Base-by-base conservation (phyloP, 2,888 invertebrate species). In the Geophilus truncorum region DNA sequence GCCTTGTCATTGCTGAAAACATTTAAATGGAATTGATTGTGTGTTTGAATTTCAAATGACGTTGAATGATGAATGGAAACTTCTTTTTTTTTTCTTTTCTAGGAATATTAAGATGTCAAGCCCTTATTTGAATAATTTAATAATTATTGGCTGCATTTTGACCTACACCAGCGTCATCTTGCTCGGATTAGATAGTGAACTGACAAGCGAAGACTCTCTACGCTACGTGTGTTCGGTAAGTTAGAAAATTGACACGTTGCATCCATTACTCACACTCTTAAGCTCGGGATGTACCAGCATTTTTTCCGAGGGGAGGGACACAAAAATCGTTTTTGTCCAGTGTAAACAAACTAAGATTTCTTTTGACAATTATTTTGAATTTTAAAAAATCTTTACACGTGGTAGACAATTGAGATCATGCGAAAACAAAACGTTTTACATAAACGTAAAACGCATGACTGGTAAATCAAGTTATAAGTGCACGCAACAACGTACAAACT, bases 31-130 rank as follows among this genome's bases (percentile, higher is more conserved):
- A 51, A 51, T 18, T 51, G 7, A 51, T 51, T 51, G 51, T 51
- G 6, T 7, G 18, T 51, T 51, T 51, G 51, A 18, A 51, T 51
- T 51, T 51, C 21, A 51, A 51, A 51, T 51, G 21, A 18, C 18
- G 18, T 21, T 51, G 15, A n/a, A 7, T 51, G n/a, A 51, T 51
- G 18, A 15, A 25, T 25, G 28, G 15, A 15, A 70, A 1, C 0
- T 30, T 23, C 0, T 34, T 34, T 28, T 77, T 77, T 32, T 77
- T 77, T 15, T 77, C 7, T 18, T 18, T 77, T 36, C 10, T n/a
- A 96, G 97, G 87, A 98, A 98, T 88, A 98, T 99, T 85, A 98
- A 98, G 90, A 99, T 99, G 98, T 98, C 98, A 4, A 97, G 97
- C 85, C 98, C 98, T 0, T 97, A 98, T 88, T 90, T 99, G 84